Evolutionary conservation across 2,113 vertebrate genomes (phyloP).

Genomic region (Tetraodon nigroviridis): DNA sequence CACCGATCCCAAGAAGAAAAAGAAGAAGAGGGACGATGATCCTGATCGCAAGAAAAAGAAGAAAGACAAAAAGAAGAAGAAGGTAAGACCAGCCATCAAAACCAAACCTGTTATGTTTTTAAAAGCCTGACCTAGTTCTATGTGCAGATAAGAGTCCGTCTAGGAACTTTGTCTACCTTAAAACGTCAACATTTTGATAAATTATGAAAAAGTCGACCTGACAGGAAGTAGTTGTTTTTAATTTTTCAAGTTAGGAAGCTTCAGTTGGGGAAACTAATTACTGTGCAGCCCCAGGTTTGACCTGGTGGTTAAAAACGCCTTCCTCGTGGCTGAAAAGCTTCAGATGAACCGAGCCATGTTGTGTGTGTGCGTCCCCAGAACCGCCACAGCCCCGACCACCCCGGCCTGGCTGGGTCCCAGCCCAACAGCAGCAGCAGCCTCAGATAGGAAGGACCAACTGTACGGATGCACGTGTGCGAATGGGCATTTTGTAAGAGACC

Average conservation of each 20-base stretch:
- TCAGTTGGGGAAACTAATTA: no score
- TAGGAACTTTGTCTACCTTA: neutral
- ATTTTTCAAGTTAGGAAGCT: no score
- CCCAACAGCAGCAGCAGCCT: slow-evolving; percentile 95
- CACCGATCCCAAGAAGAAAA: slow-evolving; percentile 98
- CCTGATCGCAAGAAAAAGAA: slow-evolving; percentile 95
- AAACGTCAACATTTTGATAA: no score
- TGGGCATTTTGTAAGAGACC: slow-evolving; percentile 48
- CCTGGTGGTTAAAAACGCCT: no score
- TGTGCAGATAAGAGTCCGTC: neutral
- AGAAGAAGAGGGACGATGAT: slow-evolving; percentile 97
- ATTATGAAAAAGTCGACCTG: no score
- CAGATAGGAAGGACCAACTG: slow-evolving; percentile 73
- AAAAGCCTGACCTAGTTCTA: neutral
- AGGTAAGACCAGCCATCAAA: slow-evolving; percentile 68
- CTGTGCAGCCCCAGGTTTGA: no score
- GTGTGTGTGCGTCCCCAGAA: slow-evolving; percentile 70
- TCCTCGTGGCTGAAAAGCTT: no score
- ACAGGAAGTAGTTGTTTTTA: no score
- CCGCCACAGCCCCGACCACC: slow-evolving; percentile 95
- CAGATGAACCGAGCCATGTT: neutral
- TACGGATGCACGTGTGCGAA: slow-evolving; percentile 41
- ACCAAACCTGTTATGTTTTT: neutral
- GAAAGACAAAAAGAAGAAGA: slow-evolving; percentile 99
- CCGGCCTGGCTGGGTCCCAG: slow-evolving; percentile 86